Evolutionary conservation across 2,797 vertebrate genomes (phyloP).

Genomic region (Prionace glauca): DNA sequence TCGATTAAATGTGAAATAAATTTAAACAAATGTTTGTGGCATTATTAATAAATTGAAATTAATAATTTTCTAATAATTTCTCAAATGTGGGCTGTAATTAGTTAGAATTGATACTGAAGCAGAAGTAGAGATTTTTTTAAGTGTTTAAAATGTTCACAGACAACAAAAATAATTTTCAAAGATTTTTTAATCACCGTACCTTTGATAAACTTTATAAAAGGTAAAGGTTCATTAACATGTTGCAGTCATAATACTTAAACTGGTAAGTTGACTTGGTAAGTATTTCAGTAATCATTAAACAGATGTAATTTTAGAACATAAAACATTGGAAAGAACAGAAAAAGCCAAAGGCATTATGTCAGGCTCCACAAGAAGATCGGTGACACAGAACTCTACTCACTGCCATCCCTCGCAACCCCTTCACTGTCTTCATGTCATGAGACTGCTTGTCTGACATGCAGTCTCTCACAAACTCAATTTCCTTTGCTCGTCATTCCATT

Average conservation of each 20-base stretch:
- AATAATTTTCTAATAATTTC: background rate
- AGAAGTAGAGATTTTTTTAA: background rate
- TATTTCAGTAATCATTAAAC: background rate
- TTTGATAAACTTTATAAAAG: background rate
- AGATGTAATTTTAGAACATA: background rate
- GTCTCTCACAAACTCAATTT: background rate
- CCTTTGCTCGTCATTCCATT: background rate
- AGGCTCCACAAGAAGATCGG: background rate
- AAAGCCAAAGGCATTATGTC: background rate
- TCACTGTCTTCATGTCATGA: background rate
- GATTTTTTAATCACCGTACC: background rate
- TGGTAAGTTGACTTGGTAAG: background rate
- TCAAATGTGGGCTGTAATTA: background rate
- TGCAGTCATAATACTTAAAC: background rate
- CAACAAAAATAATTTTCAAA: background rate
- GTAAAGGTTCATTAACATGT: background rate
- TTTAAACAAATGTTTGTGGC: background rate
- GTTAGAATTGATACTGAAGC: background rate
- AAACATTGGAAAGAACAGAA: background rate
- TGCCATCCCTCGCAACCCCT: background rate
- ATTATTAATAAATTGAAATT: background rate
- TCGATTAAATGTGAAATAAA: background rate
- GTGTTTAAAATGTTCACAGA: background rate
- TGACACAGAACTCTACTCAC: background rate
- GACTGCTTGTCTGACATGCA: background rate